Percentiles rank a stretch among this genome's conserved stretches.
phyloP scores from a whole-genome alignment of 2,888 invertebrate species.

The Microchrysa polita region DNA sequence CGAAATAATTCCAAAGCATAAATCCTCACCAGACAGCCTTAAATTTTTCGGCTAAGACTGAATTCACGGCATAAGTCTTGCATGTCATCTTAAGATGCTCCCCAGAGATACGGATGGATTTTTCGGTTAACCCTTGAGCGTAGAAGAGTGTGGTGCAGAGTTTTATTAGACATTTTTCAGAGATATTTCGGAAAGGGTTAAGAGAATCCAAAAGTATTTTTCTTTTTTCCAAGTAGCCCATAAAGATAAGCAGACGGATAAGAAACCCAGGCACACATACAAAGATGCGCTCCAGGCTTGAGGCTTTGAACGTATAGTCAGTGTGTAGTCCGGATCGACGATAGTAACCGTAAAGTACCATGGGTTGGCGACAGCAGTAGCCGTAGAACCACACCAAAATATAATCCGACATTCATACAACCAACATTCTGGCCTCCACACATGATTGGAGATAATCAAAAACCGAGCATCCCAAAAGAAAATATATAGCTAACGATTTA shows the following conservation, averaged over 20 bases:
- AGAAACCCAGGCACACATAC: not conserved
- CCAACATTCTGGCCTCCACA: conserved; percentile 14
- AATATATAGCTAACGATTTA: conserved; percentile 28
- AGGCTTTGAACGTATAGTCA: not conserved
- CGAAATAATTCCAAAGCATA: conserved; percentile 41
- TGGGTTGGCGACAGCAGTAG: not conserved
- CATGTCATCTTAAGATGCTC: not conserved
- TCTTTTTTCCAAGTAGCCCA: conserved; percentile 27
- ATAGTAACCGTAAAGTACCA: not conserved
- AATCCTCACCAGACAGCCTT: conserved; percentile 41
- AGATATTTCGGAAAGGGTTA: too few species aligned
- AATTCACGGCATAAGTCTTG: conserved; percentile 23
- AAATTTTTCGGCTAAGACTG: conserved; percentile 40
- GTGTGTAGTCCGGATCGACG: not conserved
- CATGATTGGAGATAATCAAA: conserved; percentile 32
- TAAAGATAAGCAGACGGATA: conserved; percentile 33
- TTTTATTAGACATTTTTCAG: too few species aligned
- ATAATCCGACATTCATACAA: too few species aligned
- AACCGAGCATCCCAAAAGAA: conserved; percentile 15
- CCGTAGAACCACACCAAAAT: not conserved
- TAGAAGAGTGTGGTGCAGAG: too few species aligned
- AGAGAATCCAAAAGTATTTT: too few species aligned
- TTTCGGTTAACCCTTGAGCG: not conserved
- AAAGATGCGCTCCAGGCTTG: too few species aligned
- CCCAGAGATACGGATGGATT: too few species aligned